Evolutionary conservation across 23 tunicate species (phyloP), one percentile per base, ranked within the genome.

Genomic region (Styela plicata): DNA sequence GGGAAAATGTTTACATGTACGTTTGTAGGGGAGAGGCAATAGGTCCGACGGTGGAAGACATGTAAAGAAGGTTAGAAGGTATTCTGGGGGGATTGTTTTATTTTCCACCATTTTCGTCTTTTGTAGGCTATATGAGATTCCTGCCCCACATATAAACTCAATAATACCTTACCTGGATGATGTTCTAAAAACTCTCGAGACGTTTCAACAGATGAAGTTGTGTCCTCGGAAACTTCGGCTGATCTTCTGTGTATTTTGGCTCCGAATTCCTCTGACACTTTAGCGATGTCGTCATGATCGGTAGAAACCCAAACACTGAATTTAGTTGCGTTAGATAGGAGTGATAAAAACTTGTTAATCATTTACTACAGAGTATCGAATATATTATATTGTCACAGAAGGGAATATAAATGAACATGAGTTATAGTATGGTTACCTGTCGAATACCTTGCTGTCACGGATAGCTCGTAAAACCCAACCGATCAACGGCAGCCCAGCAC

Each of bases 281-380:
- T 63, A 21, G 90, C 90, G 20, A 86, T 80, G 2, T 69, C 85
- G 17, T 63, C 64, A 71, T 86, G 85, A 70, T 86, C 90, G 22
- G 90, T 86, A n/a, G 90, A 86, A 13, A 86, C 90, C 90, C 85
- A 86, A 0, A 86, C 20, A 62, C 90, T 86, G 63, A 61, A 27
- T 30, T 17, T 18, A 57, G 18, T 57, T 57, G 64, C 64, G 20
- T 18, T 18, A 57, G 20, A 57, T 57, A 57, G 20, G 20, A 44
- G 57, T 5, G 57, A 44, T 44, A 44, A 44, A 44, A 44, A 44
- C 7, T 44, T 7, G 57, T 44, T 44, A 44, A 44, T 44, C 57
- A 13, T 44, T 44, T 5, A 44, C 57, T n/a, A n/a, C 57, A 44
- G 57, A 44, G 13, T 44, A 44, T 5, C 7, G 7, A 44, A 44